These are phyloP conservation scores for Nyctalus aviator DNA, from an alignment of 2,797 vertebrate genomes.

Conservation along the genomic window DNA sequence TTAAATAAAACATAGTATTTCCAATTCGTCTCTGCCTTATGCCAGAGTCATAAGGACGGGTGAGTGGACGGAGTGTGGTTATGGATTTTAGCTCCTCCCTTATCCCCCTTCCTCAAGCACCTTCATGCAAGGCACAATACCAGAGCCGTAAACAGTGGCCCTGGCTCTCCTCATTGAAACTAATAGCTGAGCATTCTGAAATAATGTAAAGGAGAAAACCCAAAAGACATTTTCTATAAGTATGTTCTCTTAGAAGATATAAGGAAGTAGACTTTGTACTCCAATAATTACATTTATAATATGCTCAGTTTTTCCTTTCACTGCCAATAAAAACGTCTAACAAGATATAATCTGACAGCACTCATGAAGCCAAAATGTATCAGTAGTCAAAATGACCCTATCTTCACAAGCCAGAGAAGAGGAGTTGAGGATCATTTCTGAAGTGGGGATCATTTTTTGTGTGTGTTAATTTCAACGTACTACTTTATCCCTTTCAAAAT, in stretches of 20 bases:
- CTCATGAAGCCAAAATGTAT: conserved; percentile 54
- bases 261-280: conserved; percentile 35
- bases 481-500: conserved; percentile 56
- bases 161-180: background rate
- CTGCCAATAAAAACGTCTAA: conserved; percentile 43
- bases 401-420: conserved; percentile 18
- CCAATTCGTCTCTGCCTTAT: background rate
- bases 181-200: background rate
- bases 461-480: conserved; percentile 49
- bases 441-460: background rate
- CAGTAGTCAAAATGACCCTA: conserved; percentile 38
- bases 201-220: background rate
- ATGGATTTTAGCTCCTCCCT: background rate
- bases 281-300: conserved; percentile 32
- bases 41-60: background rate
- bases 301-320: conserved; percentile 11
- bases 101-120: background rate
- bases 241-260: background rate
- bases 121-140: background rate
- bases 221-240: background rate
- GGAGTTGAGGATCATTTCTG: background rate
- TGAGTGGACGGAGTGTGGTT: background rate
- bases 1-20: background rate
- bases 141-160: background rate
- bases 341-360: background rate